Evolutionary conservation across 2,797 vertebrate genomes (phyloP).

Genomic region (Melanogrammus aeglefinus): DNA sequence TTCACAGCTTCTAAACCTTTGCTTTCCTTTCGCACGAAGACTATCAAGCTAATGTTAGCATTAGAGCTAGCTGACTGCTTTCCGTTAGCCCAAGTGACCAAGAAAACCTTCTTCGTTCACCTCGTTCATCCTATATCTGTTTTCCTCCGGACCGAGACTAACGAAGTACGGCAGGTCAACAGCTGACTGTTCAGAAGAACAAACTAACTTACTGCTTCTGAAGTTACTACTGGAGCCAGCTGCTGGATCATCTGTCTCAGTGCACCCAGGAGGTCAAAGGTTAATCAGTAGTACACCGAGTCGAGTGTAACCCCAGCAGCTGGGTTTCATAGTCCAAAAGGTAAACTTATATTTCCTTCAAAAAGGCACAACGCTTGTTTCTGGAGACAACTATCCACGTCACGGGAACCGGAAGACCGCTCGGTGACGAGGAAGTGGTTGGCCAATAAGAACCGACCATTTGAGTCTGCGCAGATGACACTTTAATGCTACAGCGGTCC

Average conservation of each 20-base stretch:
- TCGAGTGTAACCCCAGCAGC: conserved; percentile 27
- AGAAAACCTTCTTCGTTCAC: not conserved
- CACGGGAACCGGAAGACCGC: conserved; percentile 23
- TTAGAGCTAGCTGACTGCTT: not conserved
- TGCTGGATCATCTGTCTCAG: not conserved
- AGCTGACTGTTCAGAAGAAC: not conserved
- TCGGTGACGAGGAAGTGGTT: not conserved
- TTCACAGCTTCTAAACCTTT: conserved; percentile 36
- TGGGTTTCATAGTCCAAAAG: not conserved
- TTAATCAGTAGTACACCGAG: not conserved
- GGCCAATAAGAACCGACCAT: conserved; percentile 41
- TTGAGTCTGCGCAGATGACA: conserved; percentile 53
- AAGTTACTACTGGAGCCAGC: not conserved
- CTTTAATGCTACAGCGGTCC: not conserved
- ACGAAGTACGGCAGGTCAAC: not conserved
- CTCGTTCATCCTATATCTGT: not conserved
- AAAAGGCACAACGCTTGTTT: not conserved
- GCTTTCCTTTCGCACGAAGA: not conserved
- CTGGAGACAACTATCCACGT: conserved; percentile 54
- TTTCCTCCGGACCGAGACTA: not conserved
- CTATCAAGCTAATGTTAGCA: not conserved
- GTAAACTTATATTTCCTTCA: conserved; percentile 4
- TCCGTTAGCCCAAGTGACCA: not conserved
- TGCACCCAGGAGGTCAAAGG: not conserved
- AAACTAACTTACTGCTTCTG: not conserved